These are phyloP conservation scores for Glossosoma conforme DNA, from an alignment of 1,140 invertebrate species.

Conservation along the genomic window DNA sequence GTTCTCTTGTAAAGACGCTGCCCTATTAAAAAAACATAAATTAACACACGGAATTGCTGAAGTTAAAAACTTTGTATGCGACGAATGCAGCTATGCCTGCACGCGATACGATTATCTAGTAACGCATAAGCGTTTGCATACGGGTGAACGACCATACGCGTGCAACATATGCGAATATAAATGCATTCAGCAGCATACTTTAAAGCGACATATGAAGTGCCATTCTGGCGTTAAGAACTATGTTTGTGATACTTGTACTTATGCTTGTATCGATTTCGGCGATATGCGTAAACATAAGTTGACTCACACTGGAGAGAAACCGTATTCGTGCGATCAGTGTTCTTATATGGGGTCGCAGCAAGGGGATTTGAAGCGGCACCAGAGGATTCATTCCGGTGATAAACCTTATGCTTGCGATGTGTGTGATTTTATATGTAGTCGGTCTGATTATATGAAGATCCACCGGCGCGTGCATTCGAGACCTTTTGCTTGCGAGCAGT, in stretches of 20 bases:
- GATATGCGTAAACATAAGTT: not conserved
- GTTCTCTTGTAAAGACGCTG: no score
- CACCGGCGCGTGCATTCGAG: not conserved
- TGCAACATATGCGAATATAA: not conserved
- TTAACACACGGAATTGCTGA: no score
- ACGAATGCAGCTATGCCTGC: not conserved
- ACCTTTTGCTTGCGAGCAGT: slow-evolving; percentile 5
- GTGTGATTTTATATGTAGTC: not conserved
- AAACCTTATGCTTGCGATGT: slow-evolving; percentile 1
- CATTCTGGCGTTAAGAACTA: slow-evolving; percentile 2
- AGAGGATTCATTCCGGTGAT: not conserved
- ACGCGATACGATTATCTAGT: not conserved
- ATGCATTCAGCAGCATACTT: slow-evolving; percentile 1
- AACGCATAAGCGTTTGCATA: not conserved
- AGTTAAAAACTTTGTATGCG: no score
- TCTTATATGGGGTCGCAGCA: not conserved
- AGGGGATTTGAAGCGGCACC: not conserved
- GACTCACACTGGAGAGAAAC: slow-evolving; percentile 1
- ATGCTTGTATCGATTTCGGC: not conserved
- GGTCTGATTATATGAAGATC: not conserved
- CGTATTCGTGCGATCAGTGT: not conserved
- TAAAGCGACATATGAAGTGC: not conserved
- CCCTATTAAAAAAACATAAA: no score
- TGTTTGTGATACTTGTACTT: not conserved
- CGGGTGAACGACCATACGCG: not conserved